Percentiles rank a stretch among this genome's conserved stretches.
Conservation (phyloP, 2,888 invertebrate species). For the Drosophila aldrichi region DNA sequence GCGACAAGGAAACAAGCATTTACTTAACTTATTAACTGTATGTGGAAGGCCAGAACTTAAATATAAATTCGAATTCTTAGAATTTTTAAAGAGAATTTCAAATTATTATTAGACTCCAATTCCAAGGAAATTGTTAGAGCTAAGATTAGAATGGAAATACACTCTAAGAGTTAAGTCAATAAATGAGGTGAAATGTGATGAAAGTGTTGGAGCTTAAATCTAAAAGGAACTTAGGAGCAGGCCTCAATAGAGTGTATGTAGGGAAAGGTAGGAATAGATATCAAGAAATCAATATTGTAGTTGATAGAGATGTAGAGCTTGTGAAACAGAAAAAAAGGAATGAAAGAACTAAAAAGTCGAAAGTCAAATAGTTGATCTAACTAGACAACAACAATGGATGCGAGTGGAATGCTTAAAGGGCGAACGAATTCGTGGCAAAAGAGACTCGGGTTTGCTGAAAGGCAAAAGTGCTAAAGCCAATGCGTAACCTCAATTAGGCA, state of each 20-base stretch:
- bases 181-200: background rate
- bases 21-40: slow-evolving; percentile 3
- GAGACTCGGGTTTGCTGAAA: background rate
- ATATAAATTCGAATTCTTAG: background rate
- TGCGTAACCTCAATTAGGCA: slow-evolving; percentile 20
- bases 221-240: no score
- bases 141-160: background rate
- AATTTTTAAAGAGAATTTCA: background rate
- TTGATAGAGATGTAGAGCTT: no score
- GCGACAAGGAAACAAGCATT: slow-evolving; percentile 3
- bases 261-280: no score
- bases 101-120: no score
- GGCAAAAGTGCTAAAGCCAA: background rate
- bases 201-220: no score
- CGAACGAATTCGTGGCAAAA: background rate
- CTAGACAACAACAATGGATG: background rate
- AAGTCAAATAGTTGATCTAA: background rate
- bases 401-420: background rate
- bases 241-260: no score
- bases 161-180: background rate
- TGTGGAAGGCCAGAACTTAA: background rate
- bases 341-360: no score
- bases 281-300: no score
- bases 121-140: no score
- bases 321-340: no score